Evolutionary conservation across 1,140 invertebrate genomes (phyloP).

Genomic region (Homalodisca vitripennis): DNA sequence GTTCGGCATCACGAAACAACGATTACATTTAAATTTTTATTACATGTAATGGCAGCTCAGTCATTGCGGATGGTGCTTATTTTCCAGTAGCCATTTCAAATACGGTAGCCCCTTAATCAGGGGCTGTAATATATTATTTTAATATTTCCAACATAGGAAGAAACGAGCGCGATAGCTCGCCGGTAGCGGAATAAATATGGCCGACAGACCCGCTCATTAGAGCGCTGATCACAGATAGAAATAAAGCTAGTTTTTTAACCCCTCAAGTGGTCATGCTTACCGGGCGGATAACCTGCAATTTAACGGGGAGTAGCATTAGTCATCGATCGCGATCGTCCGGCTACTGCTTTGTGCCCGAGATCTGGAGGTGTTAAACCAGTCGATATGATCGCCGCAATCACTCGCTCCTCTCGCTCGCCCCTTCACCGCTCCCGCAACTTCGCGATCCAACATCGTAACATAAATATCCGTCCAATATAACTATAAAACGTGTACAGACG

Average conservation of each 20-base stretch:
- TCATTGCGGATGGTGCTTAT: slow-evolving; percentile 14
- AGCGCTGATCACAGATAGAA: slow-evolving; percentile 3
- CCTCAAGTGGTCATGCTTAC: too few relatives aligned
- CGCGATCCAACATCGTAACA: too few relatives aligned
- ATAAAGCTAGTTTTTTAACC: slow-evolving; percentile 24
- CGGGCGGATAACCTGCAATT: too few relatives aligned
- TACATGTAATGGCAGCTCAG: slow-evolving; percentile 16
- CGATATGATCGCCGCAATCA: too few relatives aligned
- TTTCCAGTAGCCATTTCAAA: slow-evolving; percentile 30
- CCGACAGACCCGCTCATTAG: slow-evolving; percentile 6
- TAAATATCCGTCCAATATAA: too few relatives aligned
- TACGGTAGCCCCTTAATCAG: slow-evolving; percentile 22
- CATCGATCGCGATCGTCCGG: too few relatives aligned
- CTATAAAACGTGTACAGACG: too few relatives aligned
- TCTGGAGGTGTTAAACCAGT: too few relatives aligned
- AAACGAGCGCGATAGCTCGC: neutral
- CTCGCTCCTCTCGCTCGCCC: too few relatives aligned
- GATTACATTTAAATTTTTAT: slow-evolving; percentile 31
- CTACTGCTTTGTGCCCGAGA: too few relatives aligned
- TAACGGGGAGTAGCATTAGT: too few relatives aligned
- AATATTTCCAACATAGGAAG: neutral
- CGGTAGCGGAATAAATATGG: neutral
- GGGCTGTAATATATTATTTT: slow-evolving; percentile 27
- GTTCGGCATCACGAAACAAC: slow-evolving; percentile 7
- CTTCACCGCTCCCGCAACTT: too few relatives aligned